Evolutionary conservation across 2,888 invertebrate species (phyloP).

Genomic region (Drosophila buzzatii): DNA sequence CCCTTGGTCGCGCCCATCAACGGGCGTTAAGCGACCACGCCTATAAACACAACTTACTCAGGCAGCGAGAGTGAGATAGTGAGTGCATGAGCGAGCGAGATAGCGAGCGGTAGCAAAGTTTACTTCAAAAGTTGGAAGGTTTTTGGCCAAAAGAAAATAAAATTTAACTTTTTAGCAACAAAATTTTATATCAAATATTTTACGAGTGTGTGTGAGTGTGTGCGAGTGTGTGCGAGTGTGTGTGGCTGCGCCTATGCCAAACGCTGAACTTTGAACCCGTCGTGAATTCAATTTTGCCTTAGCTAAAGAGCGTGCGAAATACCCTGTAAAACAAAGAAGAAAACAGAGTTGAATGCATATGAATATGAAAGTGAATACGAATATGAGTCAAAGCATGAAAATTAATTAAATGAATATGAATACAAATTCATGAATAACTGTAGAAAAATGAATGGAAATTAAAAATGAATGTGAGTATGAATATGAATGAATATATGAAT

Average conservation of each 20-base stretch:
- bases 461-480: not conserved
- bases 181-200: conserved; percentile 71
- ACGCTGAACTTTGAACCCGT: conserved; percentile 66
- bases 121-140: conserved; percentile 58
- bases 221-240: conserved; percentile 16
- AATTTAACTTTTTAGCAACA: conserved; percentile 75
- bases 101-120: conserved; percentile 56
- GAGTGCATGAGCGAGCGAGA: conserved; percentile 12
- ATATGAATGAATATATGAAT: not conserved
- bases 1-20: not conserved
- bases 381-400: not conserved
- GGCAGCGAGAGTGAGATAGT: conserved; percentile 3
- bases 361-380: not conserved
- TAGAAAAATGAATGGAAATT: not conserved
- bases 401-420: not conserved
- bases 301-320: not conserved
- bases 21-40: conserved; percentile 19
- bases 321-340: conserved; percentile 3
- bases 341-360: not conserved
- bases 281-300: not conserved
- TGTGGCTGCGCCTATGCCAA: conserved; percentile 39
- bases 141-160: conserved; percentile 35
- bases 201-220: conserved; percentile 23
- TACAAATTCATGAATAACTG: not conserved
- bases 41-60: conserved; percentile 37